Conservation (phyloP, 2,113 vertebrate species). For the Uria lomvia region DNA sequence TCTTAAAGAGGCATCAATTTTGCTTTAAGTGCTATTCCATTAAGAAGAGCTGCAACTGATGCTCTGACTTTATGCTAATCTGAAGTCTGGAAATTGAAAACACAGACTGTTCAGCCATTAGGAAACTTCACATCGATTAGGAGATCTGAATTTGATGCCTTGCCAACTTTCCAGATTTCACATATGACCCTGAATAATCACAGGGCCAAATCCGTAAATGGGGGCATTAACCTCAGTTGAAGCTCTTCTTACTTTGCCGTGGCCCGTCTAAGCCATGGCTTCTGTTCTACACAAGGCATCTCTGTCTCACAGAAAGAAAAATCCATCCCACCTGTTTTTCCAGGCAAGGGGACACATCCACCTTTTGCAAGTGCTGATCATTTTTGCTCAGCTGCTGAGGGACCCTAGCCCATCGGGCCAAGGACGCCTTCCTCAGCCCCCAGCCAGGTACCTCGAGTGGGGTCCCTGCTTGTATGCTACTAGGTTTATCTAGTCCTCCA, state of each 20-base stretch:
- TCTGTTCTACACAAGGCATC: background rate
- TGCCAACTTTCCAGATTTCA: slow-evolving; percentile 14
- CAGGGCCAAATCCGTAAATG: background rate
- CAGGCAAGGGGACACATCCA: background rate
- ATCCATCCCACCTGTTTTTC: background rate
- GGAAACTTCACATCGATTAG: background rate
- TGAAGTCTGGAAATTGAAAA: background rate
- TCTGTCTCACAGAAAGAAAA: background rate
- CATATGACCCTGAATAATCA: background rate
- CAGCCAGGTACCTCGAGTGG: background rate
- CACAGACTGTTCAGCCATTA: slow-evolving; percentile 20
- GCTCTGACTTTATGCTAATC: slow-evolving; percentile 18
- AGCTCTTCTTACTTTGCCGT: background rate
- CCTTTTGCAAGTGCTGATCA: background rate
- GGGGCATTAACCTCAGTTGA: background rate
- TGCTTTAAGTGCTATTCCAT: slow-evolving; percentile 51
- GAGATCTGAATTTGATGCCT: background rate
- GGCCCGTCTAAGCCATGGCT: background rate
- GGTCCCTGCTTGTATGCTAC: background rate
- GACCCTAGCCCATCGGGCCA: rapidly evolving
- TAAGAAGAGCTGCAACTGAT: slow-evolving; percentile 30
- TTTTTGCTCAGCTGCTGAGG: background rate
- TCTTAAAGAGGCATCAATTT: slow-evolving; percentile 30
- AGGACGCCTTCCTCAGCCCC: background rate
- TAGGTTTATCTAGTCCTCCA: background rate